These are phyloP conservation scores for Papilio dardanus DNA, from an alignment of 1,140 invertebrate genomes.

Conservation along the genomic window DNA sequence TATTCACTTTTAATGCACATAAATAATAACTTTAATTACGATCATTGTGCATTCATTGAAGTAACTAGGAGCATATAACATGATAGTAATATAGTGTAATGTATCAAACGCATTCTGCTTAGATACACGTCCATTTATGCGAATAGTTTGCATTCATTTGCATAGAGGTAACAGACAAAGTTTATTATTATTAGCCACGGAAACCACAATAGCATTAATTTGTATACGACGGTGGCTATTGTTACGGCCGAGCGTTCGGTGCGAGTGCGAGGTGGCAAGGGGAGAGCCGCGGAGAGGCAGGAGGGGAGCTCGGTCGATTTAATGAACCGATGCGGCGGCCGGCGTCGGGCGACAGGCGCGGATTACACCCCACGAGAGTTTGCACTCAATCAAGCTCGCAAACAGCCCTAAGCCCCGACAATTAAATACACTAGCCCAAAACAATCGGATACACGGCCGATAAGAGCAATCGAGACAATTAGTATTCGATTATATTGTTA, in stretches of 20 bases:
- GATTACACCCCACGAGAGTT: slow-evolving; percentile 76
- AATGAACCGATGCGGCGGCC: slow-evolving; percentile 76
- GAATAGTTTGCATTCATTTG: slow-evolving; percentile 33
- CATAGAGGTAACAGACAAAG: slow-evolving; percentile 28
- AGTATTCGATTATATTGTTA: slow-evolving; percentile 60
- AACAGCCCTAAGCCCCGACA: slow-evolving; percentile 77
- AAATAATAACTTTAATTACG: neutral
- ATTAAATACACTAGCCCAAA: slow-evolving; percentile 78
- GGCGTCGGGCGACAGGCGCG: slow-evolving; percentile 60
- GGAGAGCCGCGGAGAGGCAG: slow-evolving; percentile 35
- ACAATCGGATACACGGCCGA: slow-evolving; percentile 74
- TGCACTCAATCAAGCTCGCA: slow-evolving; percentile 81
- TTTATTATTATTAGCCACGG: slow-evolving; percentile 56
- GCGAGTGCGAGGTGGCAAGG: slow-evolving; percentile 40
- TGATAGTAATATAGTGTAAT: neutral
- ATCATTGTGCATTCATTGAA: neutral
- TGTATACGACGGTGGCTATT: slow-evolving; percentile 64
- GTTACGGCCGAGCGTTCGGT: slow-evolving; percentile 41
- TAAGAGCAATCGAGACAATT: slow-evolving; percentile 71
- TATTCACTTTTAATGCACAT: neutral
- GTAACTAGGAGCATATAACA: neutral
- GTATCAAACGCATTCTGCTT: neutral
- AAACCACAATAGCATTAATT: slow-evolving; percentile 77
- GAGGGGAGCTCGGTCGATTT: slow-evolving; percentile 60
- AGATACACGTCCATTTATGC: neutral